Conservation (phyloP, 2,797 vertebrate species). For the Pelochelys cantorii region DNA sequence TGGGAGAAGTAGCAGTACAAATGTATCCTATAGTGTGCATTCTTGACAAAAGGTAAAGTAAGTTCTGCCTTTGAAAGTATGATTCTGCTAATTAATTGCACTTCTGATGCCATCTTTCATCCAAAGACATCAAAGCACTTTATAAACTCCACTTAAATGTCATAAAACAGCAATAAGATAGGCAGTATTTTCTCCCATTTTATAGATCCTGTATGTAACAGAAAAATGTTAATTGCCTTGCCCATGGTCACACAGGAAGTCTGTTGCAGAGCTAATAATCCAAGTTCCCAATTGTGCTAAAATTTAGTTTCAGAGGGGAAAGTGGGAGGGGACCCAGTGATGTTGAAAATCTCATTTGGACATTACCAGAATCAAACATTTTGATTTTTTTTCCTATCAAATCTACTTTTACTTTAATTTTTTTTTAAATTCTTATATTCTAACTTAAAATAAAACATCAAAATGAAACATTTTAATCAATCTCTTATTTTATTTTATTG, state of each 20-base stretch:
- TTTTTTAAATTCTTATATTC: background rate
- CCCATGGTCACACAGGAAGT: background rate
- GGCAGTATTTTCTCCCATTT: background rate
- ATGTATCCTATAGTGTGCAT: background rate
- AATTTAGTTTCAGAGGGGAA: background rate
- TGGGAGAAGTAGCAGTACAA: background rate
- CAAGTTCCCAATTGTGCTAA: background rate
- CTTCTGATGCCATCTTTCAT: slow-evolving; percentile 1
- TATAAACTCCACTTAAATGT: background rate
- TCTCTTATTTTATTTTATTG: background rate
- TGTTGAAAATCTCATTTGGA: background rate
- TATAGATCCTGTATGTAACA: accelerated
- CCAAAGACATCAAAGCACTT: background rate
- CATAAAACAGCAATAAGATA: background rate
- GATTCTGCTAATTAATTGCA: slow-evolving; percentile 1
- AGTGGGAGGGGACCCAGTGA: background rate
- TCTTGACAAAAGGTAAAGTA: background rate
- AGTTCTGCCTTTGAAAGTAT: background rate
- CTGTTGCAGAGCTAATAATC: slow-evolving; percentile 1
- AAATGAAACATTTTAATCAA: background rate
- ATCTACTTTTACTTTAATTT: background rate
- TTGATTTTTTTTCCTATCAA: background rate
- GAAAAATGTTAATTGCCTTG: slow-evolving; percentile 2
- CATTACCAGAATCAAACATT: background rate
- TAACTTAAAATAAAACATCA: background rate